A percentile compares a stretch with the other conserved stretches of the same genome.
Conservation (phyloP, 2,797 vertebrate genomes). For the Melanogrammus aeglefinus region DNA sequence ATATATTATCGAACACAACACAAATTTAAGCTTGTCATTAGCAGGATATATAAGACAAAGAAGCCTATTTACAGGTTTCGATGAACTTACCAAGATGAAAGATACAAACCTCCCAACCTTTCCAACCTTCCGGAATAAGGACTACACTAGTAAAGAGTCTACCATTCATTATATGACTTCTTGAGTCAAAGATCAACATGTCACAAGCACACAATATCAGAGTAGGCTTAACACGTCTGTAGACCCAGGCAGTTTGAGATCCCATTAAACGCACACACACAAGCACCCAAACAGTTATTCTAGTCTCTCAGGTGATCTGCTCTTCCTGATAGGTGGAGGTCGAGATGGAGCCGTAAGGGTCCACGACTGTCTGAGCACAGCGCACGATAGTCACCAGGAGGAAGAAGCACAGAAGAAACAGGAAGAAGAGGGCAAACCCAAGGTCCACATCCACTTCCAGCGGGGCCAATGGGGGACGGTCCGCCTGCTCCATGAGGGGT, state of each 20-base stretch:
- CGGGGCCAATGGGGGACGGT: constrained; percentile 23
- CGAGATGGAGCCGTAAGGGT: constrained; percentile 79
- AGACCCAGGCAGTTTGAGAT: not conserved
- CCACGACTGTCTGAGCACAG: constrained; percentile 77
- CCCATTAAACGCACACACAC: not conserved
- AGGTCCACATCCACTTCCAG: constrained; percentile 78
- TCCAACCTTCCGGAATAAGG: not conserved
- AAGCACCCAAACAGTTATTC: not conserved
- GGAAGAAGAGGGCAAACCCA: constrained; percentile 79
- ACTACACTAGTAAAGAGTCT: not conserved
- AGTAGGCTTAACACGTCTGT: not conserved
- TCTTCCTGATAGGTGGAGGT: constrained; percentile 82
- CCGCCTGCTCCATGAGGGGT: constrained; percentile 62
- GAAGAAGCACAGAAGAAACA: constrained; percentile 75
- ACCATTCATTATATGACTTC: not conserved
- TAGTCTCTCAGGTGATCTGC: constrained; percentile 70
- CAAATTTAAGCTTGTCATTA: not conserved
- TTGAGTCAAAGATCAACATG: not conserved
- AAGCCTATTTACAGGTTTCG: not conserved
- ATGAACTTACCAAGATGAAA: constrained; percentile 1
- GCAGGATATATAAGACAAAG: not conserved
- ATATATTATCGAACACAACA: not conserved
- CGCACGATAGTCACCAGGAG: constrained; percentile 75
- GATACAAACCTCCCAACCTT: not conserved
- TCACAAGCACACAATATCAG: not conserved